These are phyloP conservation scores for Haliclona indistincta DNA, from an alignment of 37 sponge, comb jelly and placozoan genomes.

Conservation along the genomic window DNA sequence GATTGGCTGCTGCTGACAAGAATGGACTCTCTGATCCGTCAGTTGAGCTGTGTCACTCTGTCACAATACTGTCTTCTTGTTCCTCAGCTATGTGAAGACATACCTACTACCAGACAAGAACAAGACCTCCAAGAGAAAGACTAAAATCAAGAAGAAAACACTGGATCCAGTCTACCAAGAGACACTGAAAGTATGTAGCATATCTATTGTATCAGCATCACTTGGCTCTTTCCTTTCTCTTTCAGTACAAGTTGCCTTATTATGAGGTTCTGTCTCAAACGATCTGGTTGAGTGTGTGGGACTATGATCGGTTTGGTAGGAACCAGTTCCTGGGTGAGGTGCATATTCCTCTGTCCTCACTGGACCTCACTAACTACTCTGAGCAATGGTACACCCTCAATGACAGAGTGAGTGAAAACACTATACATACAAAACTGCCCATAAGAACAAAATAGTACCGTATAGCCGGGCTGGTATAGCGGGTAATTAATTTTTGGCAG, in stretches of 20 bases:
- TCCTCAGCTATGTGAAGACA: conserved; percentile 68
- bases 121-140: conserved; percentile 53
- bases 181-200: conserved; percentile 32
- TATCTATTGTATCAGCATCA: background rate
- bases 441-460: no score
- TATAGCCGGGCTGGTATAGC: no score
- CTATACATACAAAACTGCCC: no score
- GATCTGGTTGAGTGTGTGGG: conserved; percentile 73
- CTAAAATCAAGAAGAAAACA: conserved; percentile 26
- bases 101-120: conserved; percentile 57
- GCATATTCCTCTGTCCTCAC: conserved; percentile 40
- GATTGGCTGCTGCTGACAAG: conserved; percentile 37
- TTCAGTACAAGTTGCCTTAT: conserved; percentile 29
- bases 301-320: conserved; percentile 65
- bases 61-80: no score
- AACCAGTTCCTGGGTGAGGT: conserved; percentile 76
- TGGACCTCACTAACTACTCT: conserved; percentile 45
- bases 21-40: conserved; percentile 36
- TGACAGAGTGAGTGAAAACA: conserved; percentile 51
- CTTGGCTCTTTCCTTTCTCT: no score
- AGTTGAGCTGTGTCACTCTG: no score
- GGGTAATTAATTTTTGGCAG: no score
- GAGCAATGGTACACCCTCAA: conserved; percentile 54
- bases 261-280: conserved; percentile 20
- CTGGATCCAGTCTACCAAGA: conserved; percentile 42